phyloP scores from a whole-genome alignment of 2,797 vertebrate species.

The Rhadinocentrus ornatus region DNA sequence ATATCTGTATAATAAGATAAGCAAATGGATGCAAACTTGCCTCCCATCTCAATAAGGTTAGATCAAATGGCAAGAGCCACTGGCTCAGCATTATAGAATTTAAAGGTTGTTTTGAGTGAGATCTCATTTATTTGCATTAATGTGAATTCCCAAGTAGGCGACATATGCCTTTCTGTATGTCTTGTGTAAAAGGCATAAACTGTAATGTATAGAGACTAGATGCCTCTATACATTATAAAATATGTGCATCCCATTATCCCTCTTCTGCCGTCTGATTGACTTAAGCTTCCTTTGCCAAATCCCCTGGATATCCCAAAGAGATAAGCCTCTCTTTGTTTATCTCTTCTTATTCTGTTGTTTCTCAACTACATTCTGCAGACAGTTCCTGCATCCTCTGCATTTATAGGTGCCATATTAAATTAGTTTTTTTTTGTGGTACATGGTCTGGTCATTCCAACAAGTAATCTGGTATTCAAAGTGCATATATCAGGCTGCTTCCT shows the following conservation, averaged over 20 bases:
- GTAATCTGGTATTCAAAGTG: constrained; percentile 47
- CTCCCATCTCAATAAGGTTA: background rate
- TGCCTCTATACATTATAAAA: background rate
- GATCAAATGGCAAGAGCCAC: background rate
- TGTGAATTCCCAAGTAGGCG: background rate
- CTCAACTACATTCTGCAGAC: constrained; percentile 25
- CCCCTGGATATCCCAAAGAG: constrained; percentile 42
- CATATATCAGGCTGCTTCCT: constrained; percentile 35
- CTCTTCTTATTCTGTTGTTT: constrained; percentile 26
- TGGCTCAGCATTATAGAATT: background rate
- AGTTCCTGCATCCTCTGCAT: constrained; percentile 19
- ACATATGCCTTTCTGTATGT: background rate
- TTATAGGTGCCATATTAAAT: constrained; percentile 31
- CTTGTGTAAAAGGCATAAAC: background rate
- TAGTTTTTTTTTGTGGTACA: constrained; percentile 4
- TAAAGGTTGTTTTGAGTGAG: constrained; percentile 30
- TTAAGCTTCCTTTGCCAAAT: constrained; percentile 26
- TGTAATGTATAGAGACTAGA: background rate
- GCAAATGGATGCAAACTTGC: background rate
- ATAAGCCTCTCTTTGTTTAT: constrained; percentile 37
- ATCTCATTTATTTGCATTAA: constrained; percentile 8
- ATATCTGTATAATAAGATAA: background rate
- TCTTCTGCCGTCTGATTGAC: constrained; percentile 43
- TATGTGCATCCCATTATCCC: constrained; percentile 30
- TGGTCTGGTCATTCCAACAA: constrained; percentile 8